Conservation (phyloP, 2,797 vertebrate species). For the Neostethus bicornis region DNA sequence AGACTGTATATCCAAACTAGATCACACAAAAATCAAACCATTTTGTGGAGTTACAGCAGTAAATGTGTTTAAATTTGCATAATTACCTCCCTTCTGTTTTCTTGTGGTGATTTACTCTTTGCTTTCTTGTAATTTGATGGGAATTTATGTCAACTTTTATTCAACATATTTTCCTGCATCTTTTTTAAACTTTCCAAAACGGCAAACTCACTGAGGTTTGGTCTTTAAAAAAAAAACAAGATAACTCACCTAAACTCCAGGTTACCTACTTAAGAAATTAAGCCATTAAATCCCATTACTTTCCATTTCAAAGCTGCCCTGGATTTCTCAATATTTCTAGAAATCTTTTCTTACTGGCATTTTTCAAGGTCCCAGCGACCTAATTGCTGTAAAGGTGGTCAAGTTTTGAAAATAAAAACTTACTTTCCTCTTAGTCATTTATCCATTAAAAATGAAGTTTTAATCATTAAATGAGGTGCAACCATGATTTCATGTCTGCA, state of each 20-base stretch:
- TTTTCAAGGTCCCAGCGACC: background rate
- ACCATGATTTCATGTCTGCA: constrained; percentile 27
- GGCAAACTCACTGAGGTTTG: no score
- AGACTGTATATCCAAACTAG: constrained; percentile 6
- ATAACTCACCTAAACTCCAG: background rate
- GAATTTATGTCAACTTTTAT: background rate
- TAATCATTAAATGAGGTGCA: constrained; percentile 35
- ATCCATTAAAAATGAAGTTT: constrained; percentile 28
- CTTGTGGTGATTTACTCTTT: no score
- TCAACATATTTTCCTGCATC: no score
- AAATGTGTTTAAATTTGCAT: constrained; percentile 1
- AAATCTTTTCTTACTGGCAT: background rate
- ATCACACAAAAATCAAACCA: constrained; percentile 7
- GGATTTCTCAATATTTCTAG: no score
- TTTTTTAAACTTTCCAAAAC: background rate
- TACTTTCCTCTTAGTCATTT: no score
- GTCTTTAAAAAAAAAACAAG: no score
- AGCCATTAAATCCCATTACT: background rate
- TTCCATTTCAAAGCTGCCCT: background rate
- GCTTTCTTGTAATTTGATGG: no score
- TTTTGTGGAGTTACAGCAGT: background rate
- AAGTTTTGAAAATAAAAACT: no score
- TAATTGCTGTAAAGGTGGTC: background rate
- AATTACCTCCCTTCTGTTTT: background rate
- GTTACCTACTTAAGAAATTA: background rate